phyloP scores from a whole-genome alignment of 2,888 invertebrate genomes.

The Dione juno region DNA sequence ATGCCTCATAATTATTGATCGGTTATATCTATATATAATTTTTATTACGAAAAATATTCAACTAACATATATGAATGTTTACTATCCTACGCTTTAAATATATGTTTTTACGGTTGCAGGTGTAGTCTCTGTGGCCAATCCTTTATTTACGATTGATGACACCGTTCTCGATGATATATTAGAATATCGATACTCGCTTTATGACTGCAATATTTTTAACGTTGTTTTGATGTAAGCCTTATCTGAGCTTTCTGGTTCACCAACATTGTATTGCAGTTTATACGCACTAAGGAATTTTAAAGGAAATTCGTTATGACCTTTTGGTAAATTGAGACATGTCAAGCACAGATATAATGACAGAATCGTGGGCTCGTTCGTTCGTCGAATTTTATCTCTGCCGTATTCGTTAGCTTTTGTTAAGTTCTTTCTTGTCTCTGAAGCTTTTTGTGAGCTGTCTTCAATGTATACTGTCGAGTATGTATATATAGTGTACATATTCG shows the following conservation, averaged over 20 bases:
- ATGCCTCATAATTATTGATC: too few relatives aligned
- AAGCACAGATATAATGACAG: background rate
- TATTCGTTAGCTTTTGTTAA: background rate
- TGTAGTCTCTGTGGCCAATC: constrained; percentile 7
- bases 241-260: background rate
- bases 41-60: too few relatives aligned
- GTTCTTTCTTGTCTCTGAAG: background rate
- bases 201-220: constrained; percentile 8
- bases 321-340: background rate
- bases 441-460: too few relatives aligned
- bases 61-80: too few relatives aligned
- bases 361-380: background rate
- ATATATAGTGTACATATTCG: too few relatives aligned
- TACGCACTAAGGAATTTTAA: background rate
- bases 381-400: too few relatives aligned
- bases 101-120: constrained; percentile 15
- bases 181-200: constrained; percentile 14
- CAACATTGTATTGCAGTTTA: background rate
- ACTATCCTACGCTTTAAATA: background rate
- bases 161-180: constrained; percentile 23
- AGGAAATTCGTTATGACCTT: background rate
- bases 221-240: constrained; percentile 3
- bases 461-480: too few relatives aligned
- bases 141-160: constrained; percentile 4
- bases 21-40: too few relatives aligned